Evolutionary conservation across 2,888 invertebrate species (phyloP).

Genomic region (Trissonchulus latispiculum): DNA sequence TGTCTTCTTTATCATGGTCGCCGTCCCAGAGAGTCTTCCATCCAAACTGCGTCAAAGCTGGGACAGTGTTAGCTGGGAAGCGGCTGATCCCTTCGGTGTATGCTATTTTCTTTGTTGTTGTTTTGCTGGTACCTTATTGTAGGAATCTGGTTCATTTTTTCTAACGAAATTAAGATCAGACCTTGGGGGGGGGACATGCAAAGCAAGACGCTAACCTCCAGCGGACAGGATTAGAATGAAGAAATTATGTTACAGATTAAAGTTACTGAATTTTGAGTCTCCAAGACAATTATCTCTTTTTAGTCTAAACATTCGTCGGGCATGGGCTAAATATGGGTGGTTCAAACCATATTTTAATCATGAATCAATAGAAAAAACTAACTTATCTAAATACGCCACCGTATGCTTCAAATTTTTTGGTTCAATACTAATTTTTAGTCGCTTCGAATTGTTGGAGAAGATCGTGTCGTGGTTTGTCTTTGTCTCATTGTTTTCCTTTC

Average conservation of each 20-base stretch:
- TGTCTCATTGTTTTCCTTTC: slow-evolving; percentile 95
- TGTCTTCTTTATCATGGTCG: slow-evolving; percentile 92
- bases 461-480: slow-evolving; percentile 87
- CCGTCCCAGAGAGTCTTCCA: slow-evolving; percentile 94
- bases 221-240: not conserved
- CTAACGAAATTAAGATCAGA: not conserved
- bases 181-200: no score
- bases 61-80: slow-evolving; percentile 86
- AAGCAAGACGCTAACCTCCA: no score
- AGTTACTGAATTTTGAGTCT: no score
- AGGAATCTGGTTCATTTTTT: not conserved
- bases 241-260: not conserved
- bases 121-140: not conserved
- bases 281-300: no score
- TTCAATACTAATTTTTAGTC: no score
- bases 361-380: no score
- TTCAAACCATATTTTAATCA: no score
- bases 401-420: no score
- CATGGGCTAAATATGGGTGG: no score
- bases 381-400: no score
- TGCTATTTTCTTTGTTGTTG: slow-evolving; percentile 36
- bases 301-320: no score
- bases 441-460: slow-evolving; percentile 79
- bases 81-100: slow-evolving; percentile 91
- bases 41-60: slow-evolving; percentile 72